phyloP scores from a whole-genome alignment of 64 coral and sea anemone genomes.

The Porites lutea region DNA sequence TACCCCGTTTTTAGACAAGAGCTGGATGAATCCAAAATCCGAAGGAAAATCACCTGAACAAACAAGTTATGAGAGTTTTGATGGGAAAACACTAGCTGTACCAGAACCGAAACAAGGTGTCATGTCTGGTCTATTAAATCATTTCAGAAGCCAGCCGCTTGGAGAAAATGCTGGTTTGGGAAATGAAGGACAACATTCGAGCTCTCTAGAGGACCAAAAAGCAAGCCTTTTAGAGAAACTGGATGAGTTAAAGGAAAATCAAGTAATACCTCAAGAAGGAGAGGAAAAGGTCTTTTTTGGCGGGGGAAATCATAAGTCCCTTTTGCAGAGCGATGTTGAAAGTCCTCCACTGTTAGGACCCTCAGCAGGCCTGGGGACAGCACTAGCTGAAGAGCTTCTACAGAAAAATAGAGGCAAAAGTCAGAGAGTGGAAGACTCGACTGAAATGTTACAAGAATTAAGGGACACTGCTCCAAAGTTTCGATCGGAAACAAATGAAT shows the following conservation, averaged over 20 bases:
- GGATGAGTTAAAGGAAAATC: slow-evolving; percentile 8
- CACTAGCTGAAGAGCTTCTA: slow-evolving; percentile 21
- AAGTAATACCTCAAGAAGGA: slow-evolving; percentile 3
- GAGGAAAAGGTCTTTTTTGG: slow-evolving; percentile 24
- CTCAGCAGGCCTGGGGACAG: slow-evolving; percentile 11
- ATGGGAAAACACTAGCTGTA: slow-evolving; percentile 32
- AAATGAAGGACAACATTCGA: neutral
- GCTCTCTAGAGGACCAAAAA: neutral
- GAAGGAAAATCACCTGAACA: neutral
- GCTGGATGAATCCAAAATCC: slow-evolving; percentile 44
- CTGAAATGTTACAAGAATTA: slow-evolving; percentile 17
- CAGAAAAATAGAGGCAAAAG: slow-evolving; percentile 34
- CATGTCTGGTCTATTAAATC: neutral
- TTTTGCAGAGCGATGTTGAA: neutral
- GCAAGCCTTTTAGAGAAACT: neutral
- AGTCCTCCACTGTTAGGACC: neutral
- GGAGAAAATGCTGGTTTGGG: neutral
- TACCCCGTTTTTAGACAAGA: slow-evolving; percentile 29
- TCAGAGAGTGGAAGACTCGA: neutral
- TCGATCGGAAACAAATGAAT: neutral
- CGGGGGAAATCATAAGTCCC: neutral
- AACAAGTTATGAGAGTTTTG: slow-evolving; percentile 12
- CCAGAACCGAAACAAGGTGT: slow-evolving; percentile 12
- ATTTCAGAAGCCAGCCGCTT: neutral
- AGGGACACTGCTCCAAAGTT: neutral